Base-by-base conservation (phyloP, 2,113 vertebrate genomes). In the Podarcis cretensis region DNA sequence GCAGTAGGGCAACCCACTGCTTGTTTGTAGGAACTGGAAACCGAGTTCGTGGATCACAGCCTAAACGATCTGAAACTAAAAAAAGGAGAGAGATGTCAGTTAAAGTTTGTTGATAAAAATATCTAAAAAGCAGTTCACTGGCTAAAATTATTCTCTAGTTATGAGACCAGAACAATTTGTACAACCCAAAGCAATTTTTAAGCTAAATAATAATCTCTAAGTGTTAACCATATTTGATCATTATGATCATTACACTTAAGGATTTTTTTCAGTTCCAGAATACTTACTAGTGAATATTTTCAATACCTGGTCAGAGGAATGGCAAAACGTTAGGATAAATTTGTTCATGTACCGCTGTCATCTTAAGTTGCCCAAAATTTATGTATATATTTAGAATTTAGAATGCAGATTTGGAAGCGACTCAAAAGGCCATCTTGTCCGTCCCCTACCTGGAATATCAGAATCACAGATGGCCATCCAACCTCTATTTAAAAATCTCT, bases 1-100 rank as follows among this genome's bases (percentile, higher is more conserved):
- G 98, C 32, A 99, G 95, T 87, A 99, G 96, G 87, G 99, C 99
- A 79, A 99, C 98, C 99, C 99, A 99, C 92, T 98, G 98, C 93
- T 97, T 97, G 84, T 98, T 98, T 0, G 98, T 97, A 37, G 99
- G 99, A 37, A 98, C 97, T 21, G 97, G 95, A 95, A 99, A 99
- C 6, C 98, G 98, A 0, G 98, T 99, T 86, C 96, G 97, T 78
- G 98, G 98, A 95, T 99, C 98, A 82, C 99, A 99, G 95, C 99
- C 99, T 96, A 98, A 98, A 54, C 98, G 98, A 97, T 99, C 98
- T 94, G 98, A 96, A 96, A 97, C 98, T 99, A 96, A 43, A 92
- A 35, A 5, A 63, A 83, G 82, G 91, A 78, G 90, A 5, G 86
- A 30, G 5, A 37, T 25, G 94, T 2, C 7, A 54, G 54, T 0